Percentiles rank a stretch among this genome's conserved stretches.
These are phyloP conservation scores for Dendrophyllia cribrosa DNA, from an alignment of 64 coral and sea anemone genomes.

Conservation along the genomic window DNA sequence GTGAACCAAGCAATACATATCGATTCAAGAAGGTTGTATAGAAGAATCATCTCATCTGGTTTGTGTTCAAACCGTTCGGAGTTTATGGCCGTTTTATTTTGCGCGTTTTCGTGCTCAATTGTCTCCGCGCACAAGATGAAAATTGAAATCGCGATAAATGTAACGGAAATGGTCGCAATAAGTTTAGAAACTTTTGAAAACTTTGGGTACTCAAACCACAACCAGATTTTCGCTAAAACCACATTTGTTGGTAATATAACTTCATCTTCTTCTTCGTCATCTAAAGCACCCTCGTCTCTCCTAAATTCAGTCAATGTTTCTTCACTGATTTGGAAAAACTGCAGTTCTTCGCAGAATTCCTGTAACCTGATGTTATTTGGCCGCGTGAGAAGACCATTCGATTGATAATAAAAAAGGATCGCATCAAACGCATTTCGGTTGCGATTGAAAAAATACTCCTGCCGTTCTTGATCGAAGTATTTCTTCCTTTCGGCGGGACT, in stretches of 20 bases:
- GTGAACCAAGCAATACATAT: conserved; percentile 83
- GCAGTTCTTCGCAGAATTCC: conserved; percentile 77
- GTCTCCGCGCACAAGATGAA: conserved; percentile 64
- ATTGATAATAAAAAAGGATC: conserved; percentile 98
- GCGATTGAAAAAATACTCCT: conserved; percentile 92
- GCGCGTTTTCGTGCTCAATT: background rate
- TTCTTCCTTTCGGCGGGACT: conserved; percentile 63
- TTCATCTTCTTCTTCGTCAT: conserved; percentile 21
- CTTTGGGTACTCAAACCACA: conserved; percentile 70
- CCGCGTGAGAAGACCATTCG: conserved; percentile 75
- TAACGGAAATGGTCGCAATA: conserved; percentile 53
- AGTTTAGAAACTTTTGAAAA: conserved; percentile 49
- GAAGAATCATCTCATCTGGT: background rate
- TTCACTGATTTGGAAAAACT: conserved; percentile 86
- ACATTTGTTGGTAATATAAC: conserved; percentile 10
- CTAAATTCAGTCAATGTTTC: conserved; percentile 68
- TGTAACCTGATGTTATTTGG: conserved; percentile 75
- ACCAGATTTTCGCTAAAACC: conserved; percentile 46
- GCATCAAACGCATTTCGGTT: conserved; percentile 96
- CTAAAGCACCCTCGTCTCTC: conserved; percentile 61
- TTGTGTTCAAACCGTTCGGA: background rate
- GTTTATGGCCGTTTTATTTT: background rate
- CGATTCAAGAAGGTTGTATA: conserved; percentile 52
- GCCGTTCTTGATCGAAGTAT: conserved; percentile 63
- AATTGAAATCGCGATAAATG: conserved; percentile 59